Evolutionary conservation across 1,140 invertebrate genomes (phyloP), one percentile per base, ranked within the genome.

Genomic region (Zaprionus vittiger): DNA sequence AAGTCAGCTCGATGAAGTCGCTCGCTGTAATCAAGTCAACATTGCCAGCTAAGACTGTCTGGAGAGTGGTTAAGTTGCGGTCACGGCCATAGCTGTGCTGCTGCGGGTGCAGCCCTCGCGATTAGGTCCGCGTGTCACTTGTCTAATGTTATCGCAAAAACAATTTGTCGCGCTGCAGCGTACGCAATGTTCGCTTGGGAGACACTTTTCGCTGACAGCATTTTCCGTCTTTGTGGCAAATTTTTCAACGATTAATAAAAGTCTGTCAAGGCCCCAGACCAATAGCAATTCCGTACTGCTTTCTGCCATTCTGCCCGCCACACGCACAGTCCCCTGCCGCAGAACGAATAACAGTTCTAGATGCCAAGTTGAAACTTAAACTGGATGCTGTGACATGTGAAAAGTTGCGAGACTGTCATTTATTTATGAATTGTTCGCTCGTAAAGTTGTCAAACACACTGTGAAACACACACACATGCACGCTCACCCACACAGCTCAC

Each of bases 71-170:
- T 77, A 86, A 55, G 66, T 56, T 77, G 66, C 62, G 68, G 59
- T 47, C 79, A 57, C 63, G 38, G 59, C 65, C 67, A 49, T 24
- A 60, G 55, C 60, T 24, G 47, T 47, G 28, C 3, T 3, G 31
- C 9, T 34, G 31, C 15, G n/a, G 17, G 6, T 47, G 41, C 49
- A 9, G 74, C 70, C 75, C 44, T 69, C 52, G 73, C 82, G 82
- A 90, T 91, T 90, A 85, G 77, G 74, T 65, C 67, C 75, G 80
- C 85, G 62, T 90, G 86, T 90, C 85, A 86, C 77, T 85, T 90
- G 86, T 86, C 85, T 77, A 78, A 90, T 90, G 86, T 90, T 87
- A 91, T 91, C 82, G 80, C 85, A 91, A 90, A 90, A 90, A 90
- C 85, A 90, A 91, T 90, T 91, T 90, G 87, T 91, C 85, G 82